Conservation (phyloP, 2,113 vertebrate genomes). For the Gobio gobio region DNA sequence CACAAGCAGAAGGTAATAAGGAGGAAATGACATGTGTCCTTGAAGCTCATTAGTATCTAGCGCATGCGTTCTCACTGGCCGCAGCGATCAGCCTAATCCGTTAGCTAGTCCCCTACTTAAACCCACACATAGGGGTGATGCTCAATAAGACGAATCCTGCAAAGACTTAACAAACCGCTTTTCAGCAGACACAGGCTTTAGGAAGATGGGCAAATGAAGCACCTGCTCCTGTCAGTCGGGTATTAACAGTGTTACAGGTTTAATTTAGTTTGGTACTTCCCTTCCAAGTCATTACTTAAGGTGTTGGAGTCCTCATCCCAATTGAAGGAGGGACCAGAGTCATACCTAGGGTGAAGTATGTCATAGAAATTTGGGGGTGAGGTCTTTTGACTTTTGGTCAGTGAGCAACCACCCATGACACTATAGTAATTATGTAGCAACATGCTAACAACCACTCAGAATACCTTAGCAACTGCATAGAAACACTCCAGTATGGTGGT, state of each 20-base stretch:
- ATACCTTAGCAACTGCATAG: neutral
- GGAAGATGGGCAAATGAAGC: neutral
- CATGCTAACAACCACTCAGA: neutral
- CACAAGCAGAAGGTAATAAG: constrained; percentile 43
- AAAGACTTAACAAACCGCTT: constrained; percentile 24
- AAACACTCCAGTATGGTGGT: neutral
- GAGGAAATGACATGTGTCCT: constrained; percentile 71
- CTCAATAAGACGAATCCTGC: constrained; percentile 65
- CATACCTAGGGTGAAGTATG: neutral
- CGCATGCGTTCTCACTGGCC: constrained; percentile 64
- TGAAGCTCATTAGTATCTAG: constrained; percentile 73
- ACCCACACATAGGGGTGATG: constrained; percentile 68
- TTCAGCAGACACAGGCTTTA: neutral
- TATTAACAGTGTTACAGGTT: neutral
- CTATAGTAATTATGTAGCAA: neutral
- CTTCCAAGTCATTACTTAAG: neutral
- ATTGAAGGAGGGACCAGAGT: neutral
- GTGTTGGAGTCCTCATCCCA: neutral
- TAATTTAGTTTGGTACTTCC: neutral
- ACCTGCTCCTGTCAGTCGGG: neutral
- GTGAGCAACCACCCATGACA: neutral
- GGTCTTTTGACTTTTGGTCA: neutral
- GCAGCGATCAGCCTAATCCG: constrained; percentile 77
- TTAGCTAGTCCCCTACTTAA: constrained; percentile 67
- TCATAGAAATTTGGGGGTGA: neutral